Evolutionary conservation across 1,140 invertebrate genomes (phyloP).

Genomic region (Brachionus sp.): DNA sequence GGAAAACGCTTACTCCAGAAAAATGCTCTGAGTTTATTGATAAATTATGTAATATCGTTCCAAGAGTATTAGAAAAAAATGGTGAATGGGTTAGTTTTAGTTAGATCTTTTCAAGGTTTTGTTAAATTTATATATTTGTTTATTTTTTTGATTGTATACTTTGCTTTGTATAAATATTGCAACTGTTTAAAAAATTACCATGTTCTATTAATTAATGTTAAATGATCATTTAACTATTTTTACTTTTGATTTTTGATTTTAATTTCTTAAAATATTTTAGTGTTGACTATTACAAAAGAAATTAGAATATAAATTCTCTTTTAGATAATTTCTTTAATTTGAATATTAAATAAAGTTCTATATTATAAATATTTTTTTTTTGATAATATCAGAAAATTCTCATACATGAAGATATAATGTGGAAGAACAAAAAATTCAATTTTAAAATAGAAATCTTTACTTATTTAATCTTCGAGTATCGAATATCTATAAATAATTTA

Average conservation of each 20-base stretch:
- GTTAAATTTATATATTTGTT: constrained; percentile 27
- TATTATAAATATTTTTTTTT: too few relatives aligned
- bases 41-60: constrained; percentile 36
- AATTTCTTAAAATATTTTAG: background rate
- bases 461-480: too few relatives aligned
- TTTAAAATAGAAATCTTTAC: too few relatives aligned
- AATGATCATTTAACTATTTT: background rate
- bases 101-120: background rate
- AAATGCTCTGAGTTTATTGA: constrained; percentile 45
- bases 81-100: constrained; percentile 44
- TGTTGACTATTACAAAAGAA: background rate
- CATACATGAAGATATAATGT: too few relatives aligned
- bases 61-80: constrained; percentile 21
- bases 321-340: background rate
- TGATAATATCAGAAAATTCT: too few relatives aligned
- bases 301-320: background rate
- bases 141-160: constrained; percentile 21
- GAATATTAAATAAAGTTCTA: background rate
- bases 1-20: constrained; percentile 33
- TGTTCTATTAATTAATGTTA: constrained; percentile 1
- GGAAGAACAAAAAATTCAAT: too few relatives aligned
- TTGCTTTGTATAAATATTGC: constrained; percentile 12
- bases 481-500: too few relatives aligned
- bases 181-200: constrained; percentile 14
- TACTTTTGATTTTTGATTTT: background rate